Evolutionary conservation across 2,888 invertebrate genomes (phyloP).

Genomic region (Luffia ferchaultella): DNA sequence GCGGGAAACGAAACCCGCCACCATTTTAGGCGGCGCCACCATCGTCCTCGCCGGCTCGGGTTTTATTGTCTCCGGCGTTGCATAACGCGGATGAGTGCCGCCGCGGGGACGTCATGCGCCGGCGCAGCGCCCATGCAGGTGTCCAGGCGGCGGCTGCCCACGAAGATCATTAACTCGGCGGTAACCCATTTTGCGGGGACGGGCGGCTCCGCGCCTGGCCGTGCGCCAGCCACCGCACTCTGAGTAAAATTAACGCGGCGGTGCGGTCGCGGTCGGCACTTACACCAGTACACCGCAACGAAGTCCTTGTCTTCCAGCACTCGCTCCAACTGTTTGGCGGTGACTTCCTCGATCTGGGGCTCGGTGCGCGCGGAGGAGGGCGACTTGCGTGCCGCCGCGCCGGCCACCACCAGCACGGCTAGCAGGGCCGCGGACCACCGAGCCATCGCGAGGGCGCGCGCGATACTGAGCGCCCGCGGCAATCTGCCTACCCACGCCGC

Average conservation of each 20-base stretch:
- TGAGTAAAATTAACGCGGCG: not conserved
- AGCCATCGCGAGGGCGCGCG: conserved; percentile 63
- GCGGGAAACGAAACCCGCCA: conserved; percentile 43
- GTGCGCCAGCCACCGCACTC: conserved; percentile 21
- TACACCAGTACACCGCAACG: conserved; percentile 97
- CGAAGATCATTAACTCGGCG: conserved; percentile 54
- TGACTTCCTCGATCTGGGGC: conserved; percentile 92
- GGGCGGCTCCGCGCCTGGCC: conserved; percentile 38
- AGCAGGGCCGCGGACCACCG: conserved; percentile 58
- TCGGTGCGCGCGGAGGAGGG: conserved; percentile 56
- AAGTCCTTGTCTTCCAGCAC: conserved; percentile 91
- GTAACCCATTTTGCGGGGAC: conserved; percentile 47
- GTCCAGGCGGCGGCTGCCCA: conserved; percentile 33
- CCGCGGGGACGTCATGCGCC: conserved; percentile 14
- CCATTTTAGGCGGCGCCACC: conserved; percentile 59
- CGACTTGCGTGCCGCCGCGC: conserved; percentile 47
- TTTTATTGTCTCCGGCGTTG: conserved; percentile 39
- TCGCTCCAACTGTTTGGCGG: conserved; percentile 90
- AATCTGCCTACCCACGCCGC: conserved; percentile 29
- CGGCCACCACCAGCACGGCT: conserved; percentile 63
- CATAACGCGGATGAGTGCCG: conserved; percentile 15
- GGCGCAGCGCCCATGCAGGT: conserved; percentile 18
- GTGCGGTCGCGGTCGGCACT: conserved; percentile 57
- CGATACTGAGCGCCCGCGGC: conserved; percentile 45
- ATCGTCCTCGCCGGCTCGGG: conserved; percentile 51